These are phyloP conservation scores for Rosalia funebris DNA, from an alignment of 2,888 invertebrate genomes.

Conservation along the genomic window DNA sequence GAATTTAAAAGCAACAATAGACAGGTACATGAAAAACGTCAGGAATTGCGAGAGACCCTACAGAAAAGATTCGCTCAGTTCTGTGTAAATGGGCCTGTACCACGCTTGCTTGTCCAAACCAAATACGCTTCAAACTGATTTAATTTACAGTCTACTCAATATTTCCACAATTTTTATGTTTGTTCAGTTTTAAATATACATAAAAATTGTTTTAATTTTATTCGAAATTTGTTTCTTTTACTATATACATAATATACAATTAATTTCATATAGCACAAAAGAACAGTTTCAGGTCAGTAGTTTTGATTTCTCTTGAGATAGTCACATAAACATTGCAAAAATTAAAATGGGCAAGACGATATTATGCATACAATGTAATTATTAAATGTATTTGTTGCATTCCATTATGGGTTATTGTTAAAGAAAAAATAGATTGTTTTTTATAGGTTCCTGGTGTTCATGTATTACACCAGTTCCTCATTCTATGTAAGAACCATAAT, in stretches of 20 bases:
- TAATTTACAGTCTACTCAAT: conserved; percentile 36
- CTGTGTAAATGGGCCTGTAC: conserved; percentile 70
- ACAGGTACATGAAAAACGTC: conserved; percentile 82
- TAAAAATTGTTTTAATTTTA: conserved; percentile 36
- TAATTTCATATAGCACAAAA: conserved; percentile 34
- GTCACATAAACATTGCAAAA: neutral
- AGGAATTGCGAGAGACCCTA: conserved; percentile 83
- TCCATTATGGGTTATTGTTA: conserved; percentile 63
- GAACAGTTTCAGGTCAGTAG: conserved; percentile 3
- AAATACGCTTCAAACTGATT: conserved; percentile 61
- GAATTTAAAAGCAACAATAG: conserved; percentile 85
- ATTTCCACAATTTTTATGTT: conserved; percentile 41
- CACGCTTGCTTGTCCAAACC: conserved; percentile 60
- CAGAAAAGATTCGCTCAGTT: conserved; percentile 85
- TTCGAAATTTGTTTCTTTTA: conserved; percentile 33
- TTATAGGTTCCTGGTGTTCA: conserved; percentile 44
- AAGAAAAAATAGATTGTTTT: conserved; percentile 58
- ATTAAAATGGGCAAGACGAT: conserved; percentile 32
- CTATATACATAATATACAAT: conserved; percentile 21
- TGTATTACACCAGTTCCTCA: conserved; percentile 45
- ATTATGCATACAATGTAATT: conserved; percentile 44
- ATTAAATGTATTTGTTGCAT: conserved; percentile 62
- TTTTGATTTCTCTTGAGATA: conserved; percentile 6
- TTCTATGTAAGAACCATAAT: conserved; percentile 53
- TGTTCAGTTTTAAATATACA: conserved; percentile 43